phyloP scores from a whole-genome alignment of 2,797 vertebrate genomes.

The Anguilla marmorata region DNA sequence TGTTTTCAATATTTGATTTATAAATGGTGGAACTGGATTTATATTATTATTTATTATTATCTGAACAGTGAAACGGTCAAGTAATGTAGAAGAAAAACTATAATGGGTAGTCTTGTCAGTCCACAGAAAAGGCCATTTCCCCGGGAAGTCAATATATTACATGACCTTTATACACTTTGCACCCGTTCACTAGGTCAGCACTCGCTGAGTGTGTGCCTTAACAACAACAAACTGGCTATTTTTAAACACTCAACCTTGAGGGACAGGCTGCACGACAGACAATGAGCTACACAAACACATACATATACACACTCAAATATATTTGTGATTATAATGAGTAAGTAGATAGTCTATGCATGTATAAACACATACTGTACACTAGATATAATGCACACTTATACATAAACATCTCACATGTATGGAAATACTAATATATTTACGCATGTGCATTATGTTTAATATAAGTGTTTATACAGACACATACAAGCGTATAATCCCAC shows the following conservation, averaged over 20 bases:
- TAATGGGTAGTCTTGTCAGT: not conserved
- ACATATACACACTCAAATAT: not conserved
- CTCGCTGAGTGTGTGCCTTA: slow-evolving; percentile 6
- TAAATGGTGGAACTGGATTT: not conserved
- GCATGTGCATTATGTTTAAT: not conserved
- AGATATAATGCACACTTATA: not conserved
- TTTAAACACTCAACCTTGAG: slow-evolving; percentile 43
- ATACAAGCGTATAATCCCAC: not conserved
- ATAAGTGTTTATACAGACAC: not conserved
- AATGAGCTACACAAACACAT: not conserved
- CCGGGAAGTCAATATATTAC: slow-evolving; percentile 42
- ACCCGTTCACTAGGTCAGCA: slow-evolving; percentile 32
- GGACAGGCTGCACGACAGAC: not conserved
- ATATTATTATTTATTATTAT: not conserved
- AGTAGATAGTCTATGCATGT: not conserved
- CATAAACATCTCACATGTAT: not conserved
- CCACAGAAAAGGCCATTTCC: not conserved
- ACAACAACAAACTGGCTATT: slow-evolving; percentile 51
- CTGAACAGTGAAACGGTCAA: not conserved
- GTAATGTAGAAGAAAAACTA: not conserved
- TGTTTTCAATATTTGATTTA: too few species aligned
- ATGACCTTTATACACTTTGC: slow-evolving; percentile 48
- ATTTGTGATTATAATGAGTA: not conserved
- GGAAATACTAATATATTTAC: not conserved
- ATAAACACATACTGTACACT: not conserved